A percentile compares a stretch with the other conserved stretches of the same genome.
phyloP scores from a whole-genome alignment of 1,140 invertebrate genomes.

The Drosophila parvula region DNA sequence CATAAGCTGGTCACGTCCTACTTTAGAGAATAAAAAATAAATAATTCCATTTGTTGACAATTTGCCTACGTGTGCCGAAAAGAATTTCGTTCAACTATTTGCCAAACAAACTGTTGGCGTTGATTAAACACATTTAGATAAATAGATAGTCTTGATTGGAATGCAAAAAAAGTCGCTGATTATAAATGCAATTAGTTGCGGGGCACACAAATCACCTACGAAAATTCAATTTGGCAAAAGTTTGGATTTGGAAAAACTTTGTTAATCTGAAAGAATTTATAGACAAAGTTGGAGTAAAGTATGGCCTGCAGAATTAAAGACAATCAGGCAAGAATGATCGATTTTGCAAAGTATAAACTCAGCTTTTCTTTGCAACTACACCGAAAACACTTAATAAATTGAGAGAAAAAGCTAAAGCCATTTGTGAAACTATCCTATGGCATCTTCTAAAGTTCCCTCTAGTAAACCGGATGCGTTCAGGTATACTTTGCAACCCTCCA shows the following conservation, averaged over 20 bases:
- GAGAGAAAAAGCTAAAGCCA: background rate
- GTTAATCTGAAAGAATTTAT: background rate
- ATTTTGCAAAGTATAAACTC: background rate
- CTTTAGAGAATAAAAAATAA: slow-evolving; percentile 44
- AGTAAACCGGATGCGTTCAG: slow-evolving; percentile 16
- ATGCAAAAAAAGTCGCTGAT: background rate
- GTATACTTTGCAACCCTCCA: slow-evolving; percentile 38
- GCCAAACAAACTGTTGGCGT: slow-evolving; percentile 22
- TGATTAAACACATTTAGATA: slow-evolving; percentile 31
- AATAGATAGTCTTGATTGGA: slow-evolving; percentile 22
- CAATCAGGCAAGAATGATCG: background rate
- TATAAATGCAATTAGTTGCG: slow-evolving; percentile 10
- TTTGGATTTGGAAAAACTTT: background rate
- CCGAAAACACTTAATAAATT: background rate
- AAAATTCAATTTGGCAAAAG: slow-evolving; percentile 15
- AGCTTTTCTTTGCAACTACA: too few species aligned
- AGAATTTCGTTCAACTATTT: slow-evolving; percentile 19
- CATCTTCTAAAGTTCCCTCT: background rate
- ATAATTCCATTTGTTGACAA: slow-evolving; percentile 74
- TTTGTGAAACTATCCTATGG: background rate
- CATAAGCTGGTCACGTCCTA: slow-evolving; percentile 56
- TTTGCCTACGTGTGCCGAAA: slow-evolving; percentile 66
- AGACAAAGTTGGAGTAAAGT: background rate
- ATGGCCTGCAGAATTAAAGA: background rate
- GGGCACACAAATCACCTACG: background rate